Conservation (phyloP, 2,888 invertebrate species). For the Neuroscelio doddi region DNA sequence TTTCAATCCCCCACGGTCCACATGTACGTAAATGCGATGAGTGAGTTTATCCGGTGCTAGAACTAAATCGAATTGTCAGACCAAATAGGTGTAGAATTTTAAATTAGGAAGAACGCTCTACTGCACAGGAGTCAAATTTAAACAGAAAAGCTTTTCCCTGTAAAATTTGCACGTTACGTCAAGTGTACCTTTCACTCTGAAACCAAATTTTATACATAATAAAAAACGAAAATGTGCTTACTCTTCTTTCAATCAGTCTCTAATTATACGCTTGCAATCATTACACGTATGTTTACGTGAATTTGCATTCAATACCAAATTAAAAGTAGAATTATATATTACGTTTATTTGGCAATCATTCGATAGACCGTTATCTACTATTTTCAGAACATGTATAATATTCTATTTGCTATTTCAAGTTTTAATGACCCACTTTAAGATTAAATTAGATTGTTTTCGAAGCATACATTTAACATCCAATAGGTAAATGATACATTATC, state of each 20-base stretch:
- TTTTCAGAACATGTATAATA: too few relatives aligned
- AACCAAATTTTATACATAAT: neutral
- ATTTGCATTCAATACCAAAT: neutral
- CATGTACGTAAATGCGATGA: neutral
- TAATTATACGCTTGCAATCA: neutral
- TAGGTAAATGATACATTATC: neutral
- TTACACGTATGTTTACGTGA: neutral
- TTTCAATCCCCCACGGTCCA: neutral
- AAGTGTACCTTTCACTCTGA: too few relatives aligned
- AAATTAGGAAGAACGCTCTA: constrained; percentile 45
- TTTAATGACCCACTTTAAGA: too few relatives aligned
- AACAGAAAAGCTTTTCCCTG: neutral
- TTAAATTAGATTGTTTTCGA: too few relatives aligned
- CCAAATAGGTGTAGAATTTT: constrained; percentile 46
- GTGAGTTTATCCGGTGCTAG: constrained; percentile 45
- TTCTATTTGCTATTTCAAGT: too few relatives aligned
- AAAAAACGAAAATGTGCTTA: neutral
- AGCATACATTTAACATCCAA: too few relatives aligned
- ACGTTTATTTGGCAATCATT: neutral
- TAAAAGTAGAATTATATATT: neutral
- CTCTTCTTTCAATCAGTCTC: neutral
- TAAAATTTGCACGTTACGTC: neutral
- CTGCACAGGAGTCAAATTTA: neutral
- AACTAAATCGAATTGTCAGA: constrained; percentile 49
- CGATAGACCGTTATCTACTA: too few relatives aligned